A percentile compares a stretch with the other conserved stretches of the same genome.
Evolutionary conservation across 2,888 invertebrate species (phyloP).

Genomic region (Noctua janthe): DNA sequence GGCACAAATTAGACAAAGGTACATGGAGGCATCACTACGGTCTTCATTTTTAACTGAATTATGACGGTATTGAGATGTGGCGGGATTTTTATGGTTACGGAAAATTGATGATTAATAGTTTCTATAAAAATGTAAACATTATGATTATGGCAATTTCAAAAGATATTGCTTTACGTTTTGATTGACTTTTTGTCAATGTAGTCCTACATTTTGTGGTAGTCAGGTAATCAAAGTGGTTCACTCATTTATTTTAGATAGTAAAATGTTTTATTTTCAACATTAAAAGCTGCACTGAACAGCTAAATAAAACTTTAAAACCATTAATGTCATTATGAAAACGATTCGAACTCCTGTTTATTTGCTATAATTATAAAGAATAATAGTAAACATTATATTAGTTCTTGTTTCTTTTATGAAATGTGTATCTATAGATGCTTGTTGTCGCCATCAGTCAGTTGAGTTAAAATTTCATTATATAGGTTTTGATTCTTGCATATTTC

Average conservation of each 20-base stretch:
- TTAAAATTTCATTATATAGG: neutral
- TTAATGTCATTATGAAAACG: neutral
- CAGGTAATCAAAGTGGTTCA: neutral
- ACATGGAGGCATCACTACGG: slow-evolving; percentile 80
- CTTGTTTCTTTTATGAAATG: neutral
- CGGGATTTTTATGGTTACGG: slow-evolving; percentile 55
- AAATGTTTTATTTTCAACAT: slow-evolving; percentile 1
- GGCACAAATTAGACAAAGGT: slow-evolving; percentile 85
- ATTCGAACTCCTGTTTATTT: neutral
- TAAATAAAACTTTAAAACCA: neutral
- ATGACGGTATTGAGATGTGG: slow-evolving; percentile 67
- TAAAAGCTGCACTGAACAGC: too few species aligned
- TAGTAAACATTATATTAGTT: neutral
- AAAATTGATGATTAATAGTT: slow-evolving; percentile 48
- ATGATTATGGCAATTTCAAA: slow-evolving; percentile 20
- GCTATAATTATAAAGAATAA: neutral
- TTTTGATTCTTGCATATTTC: neutral
- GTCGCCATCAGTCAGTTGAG: neutral
- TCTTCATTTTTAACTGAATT: slow-evolving; percentile 80
- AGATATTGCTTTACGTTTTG: neutral
- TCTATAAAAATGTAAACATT: slow-evolving; percentile 38
- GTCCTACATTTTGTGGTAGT: too few species aligned
- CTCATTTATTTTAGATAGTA: neutral
- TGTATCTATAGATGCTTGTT: neutral
- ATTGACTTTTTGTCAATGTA: too few species aligned